Evolutionary conservation across 2,888 invertebrate genomes (phyloP).

Genomic region (Furcula furcula): DNA sequence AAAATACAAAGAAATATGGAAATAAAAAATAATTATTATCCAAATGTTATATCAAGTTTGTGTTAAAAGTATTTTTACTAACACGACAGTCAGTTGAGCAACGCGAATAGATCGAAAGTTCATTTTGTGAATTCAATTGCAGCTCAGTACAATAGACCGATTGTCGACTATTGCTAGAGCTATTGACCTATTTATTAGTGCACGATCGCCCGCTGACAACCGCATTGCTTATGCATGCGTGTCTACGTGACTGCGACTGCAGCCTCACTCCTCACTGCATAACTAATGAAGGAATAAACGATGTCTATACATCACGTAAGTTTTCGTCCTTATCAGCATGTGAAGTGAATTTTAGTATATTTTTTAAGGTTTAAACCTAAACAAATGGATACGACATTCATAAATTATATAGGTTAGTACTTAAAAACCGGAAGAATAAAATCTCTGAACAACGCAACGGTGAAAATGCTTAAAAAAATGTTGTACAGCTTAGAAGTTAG

Average conservation of each 20-base stretch:
- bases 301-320: slow-evolving; percentile 31
- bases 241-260: slow-evolving; percentile 59
- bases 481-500: no score
- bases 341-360: no score
- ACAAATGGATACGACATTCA: no score
- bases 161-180: slow-evolving; percentile 37
- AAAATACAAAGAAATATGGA: no score
- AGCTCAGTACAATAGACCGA: slow-evolving; percentile 17
- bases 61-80: no score
- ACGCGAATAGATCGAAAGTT: slow-evolving; percentile 11
- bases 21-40: no score
- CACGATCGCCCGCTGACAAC: slow-evolving; percentile 58
- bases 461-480: no score
- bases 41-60: no score
- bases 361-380: no score
- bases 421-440: no score
- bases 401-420: no score
- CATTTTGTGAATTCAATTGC: slow-evolving; percentile 19
- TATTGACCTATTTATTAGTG: slow-evolving; percentile 72
- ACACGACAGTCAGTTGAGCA: slow-evolving; percentile 5
- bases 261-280: slow-evolving; percentile 61
- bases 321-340: slow-evolving; percentile 19
- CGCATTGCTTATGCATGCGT: slow-evolving; percentile 74
- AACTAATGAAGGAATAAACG: slow-evolving; percentile 48
- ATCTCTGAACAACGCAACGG: no score